A percentile compares a stretch with the other conserved stretches of the same genome.
Conservation (phyloP, 2,113 vertebrate species). For the Equus przewalskii region DNA sequence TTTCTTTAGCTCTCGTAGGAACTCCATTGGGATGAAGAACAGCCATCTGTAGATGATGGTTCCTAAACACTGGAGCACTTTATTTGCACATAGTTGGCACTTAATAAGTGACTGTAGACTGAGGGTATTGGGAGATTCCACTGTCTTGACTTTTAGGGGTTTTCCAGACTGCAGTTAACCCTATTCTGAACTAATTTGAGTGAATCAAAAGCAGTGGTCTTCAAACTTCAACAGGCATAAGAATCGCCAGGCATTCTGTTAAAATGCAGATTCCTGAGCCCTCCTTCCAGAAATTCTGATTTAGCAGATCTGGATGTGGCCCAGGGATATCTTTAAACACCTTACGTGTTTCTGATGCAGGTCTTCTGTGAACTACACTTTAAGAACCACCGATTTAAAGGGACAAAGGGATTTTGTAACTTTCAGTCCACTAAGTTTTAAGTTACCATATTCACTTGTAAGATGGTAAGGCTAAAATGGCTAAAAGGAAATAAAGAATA, state of each 20-base stretch:
- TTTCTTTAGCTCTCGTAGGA: background rate
- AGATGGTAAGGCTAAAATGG: background rate
- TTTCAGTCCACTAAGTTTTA: background rate
- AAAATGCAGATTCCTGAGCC: background rate
- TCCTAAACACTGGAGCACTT: background rate
- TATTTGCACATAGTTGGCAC: background rate
- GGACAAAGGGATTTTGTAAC: background rate
- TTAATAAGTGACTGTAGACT: background rate
- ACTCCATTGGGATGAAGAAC: background rate
- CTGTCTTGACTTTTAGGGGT: background rate
- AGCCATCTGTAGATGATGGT: background rate
- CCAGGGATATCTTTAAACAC: background rate
- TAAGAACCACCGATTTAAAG: background rate
- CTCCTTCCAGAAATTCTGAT: background rate
- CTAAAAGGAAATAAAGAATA: conserved; percentile 38
- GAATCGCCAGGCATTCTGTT: background rate
- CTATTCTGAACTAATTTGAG: background rate
- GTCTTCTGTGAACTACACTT: background rate
- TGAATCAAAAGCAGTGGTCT: background rate
- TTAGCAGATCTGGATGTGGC: background rate
- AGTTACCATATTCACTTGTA: background rate
- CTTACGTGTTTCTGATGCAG: background rate
- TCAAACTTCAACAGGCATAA: background rate
- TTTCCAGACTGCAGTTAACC: background rate
- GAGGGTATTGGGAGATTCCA: background rate